phyloP scores from a whole-genome alignment of 2,113 vertebrate genomes.

The Hippocampus guttulatus region DNA sequence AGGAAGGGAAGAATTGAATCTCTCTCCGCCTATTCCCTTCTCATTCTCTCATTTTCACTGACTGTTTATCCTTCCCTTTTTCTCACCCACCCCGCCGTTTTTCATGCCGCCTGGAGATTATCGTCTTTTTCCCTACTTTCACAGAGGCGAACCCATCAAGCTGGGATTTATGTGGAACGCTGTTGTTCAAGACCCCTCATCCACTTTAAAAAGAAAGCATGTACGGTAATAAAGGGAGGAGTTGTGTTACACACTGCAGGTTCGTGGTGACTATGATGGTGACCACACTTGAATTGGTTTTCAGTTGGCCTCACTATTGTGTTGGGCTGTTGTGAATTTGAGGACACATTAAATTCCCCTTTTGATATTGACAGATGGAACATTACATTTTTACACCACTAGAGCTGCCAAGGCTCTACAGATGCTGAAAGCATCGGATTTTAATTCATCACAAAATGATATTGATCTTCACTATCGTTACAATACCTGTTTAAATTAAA shows the following conservation, averaged over 20 bases:
- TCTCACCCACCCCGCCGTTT: slow-evolving; percentile 29
- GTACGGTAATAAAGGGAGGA: not conserved
- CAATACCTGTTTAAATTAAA: slow-evolving; percentile 63
- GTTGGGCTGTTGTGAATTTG: not conserved
- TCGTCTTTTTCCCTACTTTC: slow-evolving; percentile 51
- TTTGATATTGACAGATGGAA: slow-evolving; percentile 22
- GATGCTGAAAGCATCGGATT: slow-evolving; percentile 36
- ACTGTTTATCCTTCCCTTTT: slow-evolving; percentile 39
- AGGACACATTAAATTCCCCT: not conserved
- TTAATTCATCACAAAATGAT: slow-evolving; percentile 54
- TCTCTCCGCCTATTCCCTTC: slow-evolving; percentile 18
- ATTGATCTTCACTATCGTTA: slow-evolving; percentile 19
- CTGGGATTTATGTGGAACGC: slow-evolving; percentile 55
- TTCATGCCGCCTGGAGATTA: slow-evolving; percentile 51
- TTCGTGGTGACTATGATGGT: not conserved
- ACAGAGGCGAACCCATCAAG: slow-evolving; percentile 39
- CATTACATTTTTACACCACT: slow-evolving; percentile 23
- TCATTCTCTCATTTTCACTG: slow-evolving; percentile 25
- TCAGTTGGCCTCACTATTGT: not conserved
- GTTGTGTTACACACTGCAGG: not conserved
- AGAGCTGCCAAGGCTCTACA: slow-evolving; percentile 17
- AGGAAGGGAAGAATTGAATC: slow-evolving; percentile 27
- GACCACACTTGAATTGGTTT: not conserved
- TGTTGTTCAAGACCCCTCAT: slow-evolving; percentile 46
- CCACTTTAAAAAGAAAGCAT: slow-evolving; percentile 25